These are phyloP conservation scores for Lota lota DNA, from an alignment of 2,113 vertebrate genomes.

Conservation along the genomic window DNA sequence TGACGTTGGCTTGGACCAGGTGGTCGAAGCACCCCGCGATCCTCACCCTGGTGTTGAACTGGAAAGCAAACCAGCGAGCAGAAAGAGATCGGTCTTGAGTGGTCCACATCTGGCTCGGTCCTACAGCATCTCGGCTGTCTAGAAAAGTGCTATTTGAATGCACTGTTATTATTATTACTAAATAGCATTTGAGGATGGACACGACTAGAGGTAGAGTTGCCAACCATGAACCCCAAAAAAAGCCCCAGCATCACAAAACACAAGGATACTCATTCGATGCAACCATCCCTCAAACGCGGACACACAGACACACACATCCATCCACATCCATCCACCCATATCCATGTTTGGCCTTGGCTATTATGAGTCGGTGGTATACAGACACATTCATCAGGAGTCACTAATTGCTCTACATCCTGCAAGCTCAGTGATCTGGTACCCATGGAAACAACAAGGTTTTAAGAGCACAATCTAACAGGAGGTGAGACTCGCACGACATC, in stretches of 20 bases:
- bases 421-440: constrained; percentile 64
- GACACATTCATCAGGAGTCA: constrained; percentile 69
- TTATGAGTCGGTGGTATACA: constrained; percentile 62
- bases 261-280: constrained; percentile 7
- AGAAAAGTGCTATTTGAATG: too few relatives aligned
- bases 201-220: too few relatives aligned
- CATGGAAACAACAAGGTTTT: constrained; percentile 70
- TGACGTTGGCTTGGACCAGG: constrained; percentile 96
- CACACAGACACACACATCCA: constrained; percentile 18
- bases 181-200: too few relatives aligned
- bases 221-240: constrained; percentile 5
- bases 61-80: constrained; percentile 19
- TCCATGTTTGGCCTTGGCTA: constrained; percentile 56
- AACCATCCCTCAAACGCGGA: neutral
- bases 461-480: constrained; percentile 43
- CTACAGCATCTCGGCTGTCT: too few relatives aligned
- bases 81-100: constrained; percentile 9
- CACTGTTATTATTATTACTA: too few relatives aligned
- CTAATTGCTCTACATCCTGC: constrained; percentile 70
- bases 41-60: constrained; percentile 96
- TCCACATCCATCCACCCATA: neutral
- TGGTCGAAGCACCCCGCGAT: constrained; percentile 95
- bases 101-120: too few relatives aligned
- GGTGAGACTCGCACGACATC: constrained; percentile 28
- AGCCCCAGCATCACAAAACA: constrained; percentile 21